A percentile compares a stretch with the other conserved stretches of the same genome.
phyloP scores from a whole-genome alignment of 2,888 invertebrate species.

The Amphimallon solstitiale region DNA sequence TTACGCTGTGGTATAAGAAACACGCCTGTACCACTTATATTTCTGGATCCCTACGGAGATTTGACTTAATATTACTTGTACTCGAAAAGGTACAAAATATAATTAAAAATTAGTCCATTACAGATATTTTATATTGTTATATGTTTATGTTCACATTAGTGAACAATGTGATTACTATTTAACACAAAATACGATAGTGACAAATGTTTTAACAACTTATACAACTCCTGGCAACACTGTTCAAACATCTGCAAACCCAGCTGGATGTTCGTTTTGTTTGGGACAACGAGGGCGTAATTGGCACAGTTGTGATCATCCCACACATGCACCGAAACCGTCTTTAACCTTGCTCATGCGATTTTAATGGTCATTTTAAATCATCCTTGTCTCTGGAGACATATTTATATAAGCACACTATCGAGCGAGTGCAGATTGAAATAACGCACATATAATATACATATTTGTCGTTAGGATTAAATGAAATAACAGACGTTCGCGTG shows the following conservation, averaged over 20 bases:
- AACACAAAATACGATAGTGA: neutral
- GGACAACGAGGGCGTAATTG: constrained; percentile 4
- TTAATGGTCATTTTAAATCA: constrained; percentile 1
- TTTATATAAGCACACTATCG: neutral
- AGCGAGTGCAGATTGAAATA: neutral
- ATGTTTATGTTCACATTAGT: too few relatives aligned
- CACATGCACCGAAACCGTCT: neutral
- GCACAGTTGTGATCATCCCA: constrained; percentile 3
- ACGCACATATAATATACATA: too few relatives aligned
- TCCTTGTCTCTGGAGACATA: neutral
- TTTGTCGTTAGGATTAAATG: neutral
- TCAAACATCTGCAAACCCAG: neutral
- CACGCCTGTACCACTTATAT: too few relatives aligned
- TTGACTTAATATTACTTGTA: too few relatives aligned
- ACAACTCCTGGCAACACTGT: neutral
- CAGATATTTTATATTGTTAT: too few relatives aligned
- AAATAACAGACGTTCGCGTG: constrained; percentile 4
- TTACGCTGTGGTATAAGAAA: too few relatives aligned
- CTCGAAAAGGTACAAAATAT: too few relatives aligned
- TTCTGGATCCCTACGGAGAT: too few relatives aligned
- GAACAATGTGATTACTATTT: too few relatives aligned
- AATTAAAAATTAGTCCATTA: too few relatives aligned
- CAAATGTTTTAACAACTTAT: too few relatives aligned
- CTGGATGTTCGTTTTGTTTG: neutral
- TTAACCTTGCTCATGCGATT: constrained; percentile 1